phyloP scores from a whole-genome alignment of 1,140 invertebrate species.

The Zaprionus gabonicus region DNA sequence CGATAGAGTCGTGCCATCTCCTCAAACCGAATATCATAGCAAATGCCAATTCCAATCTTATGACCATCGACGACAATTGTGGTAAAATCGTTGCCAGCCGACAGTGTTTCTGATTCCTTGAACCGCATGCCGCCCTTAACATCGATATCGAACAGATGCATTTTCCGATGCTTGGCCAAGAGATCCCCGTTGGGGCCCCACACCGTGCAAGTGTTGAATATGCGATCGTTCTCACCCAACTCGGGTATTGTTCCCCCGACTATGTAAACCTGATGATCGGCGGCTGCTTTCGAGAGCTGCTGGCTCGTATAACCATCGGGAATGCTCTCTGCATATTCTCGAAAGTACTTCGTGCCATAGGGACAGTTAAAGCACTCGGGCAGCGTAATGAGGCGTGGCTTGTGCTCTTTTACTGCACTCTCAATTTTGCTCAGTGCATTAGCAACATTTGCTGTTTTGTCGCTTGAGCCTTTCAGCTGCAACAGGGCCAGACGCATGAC shows the following conservation, averaged over 20 bases:
- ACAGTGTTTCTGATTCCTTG: slow-evolving; percentile 94
- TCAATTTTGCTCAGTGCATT: slow-evolving; percentile 90
- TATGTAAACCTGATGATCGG: slow-evolving; percentile 91
- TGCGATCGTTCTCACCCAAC: slow-evolving; percentile 86
- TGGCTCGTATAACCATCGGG: slow-evolving; percentile 90
- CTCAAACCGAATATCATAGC: slow-evolving; percentile 96
- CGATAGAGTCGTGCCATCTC: slow-evolving; percentile 94
- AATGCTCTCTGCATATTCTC: slow-evolving; percentile 93
- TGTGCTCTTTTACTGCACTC: slow-evolving; percentile 88
- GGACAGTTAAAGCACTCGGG: slow-evolving; percentile 98
- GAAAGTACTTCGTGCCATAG: slow-evolving; percentile 90
- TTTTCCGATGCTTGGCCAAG: slow-evolving; percentile 90
- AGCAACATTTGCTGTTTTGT: slow-evolving; percentile 91
- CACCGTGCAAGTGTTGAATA: slow-evolving; percentile 96
- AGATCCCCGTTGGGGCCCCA: slow-evolving; percentile 93
- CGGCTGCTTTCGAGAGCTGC: slow-evolving; percentile 90
- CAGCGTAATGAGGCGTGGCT: slow-evolving; percentile 91
- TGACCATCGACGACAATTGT: slow-evolving; percentile 90
- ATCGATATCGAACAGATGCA: slow-evolving; percentile 98
- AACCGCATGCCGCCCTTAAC: slow-evolving; percentile 97
- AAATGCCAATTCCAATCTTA: slow-evolving; percentile 96
- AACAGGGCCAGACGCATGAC: slow-evolving; percentile 88
- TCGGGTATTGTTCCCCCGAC: slow-evolving; percentile 97
- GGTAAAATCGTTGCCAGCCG: slow-evolving; percentile 90
- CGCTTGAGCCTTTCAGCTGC: slow-evolving; percentile 90